phyloP scores from a whole-genome alignment of 2,888 invertebrate species.

The Sphaerophoria rueppellii region DNA sequence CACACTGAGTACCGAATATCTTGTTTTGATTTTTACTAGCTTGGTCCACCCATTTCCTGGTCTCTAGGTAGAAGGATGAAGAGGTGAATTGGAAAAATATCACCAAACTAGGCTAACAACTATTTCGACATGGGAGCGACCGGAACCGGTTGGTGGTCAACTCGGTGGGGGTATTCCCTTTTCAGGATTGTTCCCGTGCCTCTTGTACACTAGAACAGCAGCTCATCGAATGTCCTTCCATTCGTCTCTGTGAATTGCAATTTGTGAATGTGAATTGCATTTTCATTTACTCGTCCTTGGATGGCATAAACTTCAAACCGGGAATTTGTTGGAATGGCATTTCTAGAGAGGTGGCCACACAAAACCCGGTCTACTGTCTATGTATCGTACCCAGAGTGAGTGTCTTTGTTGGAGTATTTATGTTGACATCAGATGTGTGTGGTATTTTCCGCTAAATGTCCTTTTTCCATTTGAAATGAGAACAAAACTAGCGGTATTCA shows the following conservation, averaged over 20 bases:
- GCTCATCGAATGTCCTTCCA: conserved; percentile 61
- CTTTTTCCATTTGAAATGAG: conserved; percentile 12
- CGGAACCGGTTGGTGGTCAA: conserved; percentile 52
- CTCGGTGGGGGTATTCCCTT: neutral
- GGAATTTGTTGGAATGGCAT: conserved; percentile 66
- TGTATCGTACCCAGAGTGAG: neutral
- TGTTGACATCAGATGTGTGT: conserved; percentile 65
- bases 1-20: conserved; percentile 28
- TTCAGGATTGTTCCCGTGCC: neutral
- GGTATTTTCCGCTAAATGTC: conserved; percentile 55
- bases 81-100: conserved; percentile 51
- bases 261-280: conserved; percentile 73
- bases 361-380: conserved; percentile 4
- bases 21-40: neutral
- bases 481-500: neutral
- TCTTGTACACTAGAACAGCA: conserved; percentile 1
- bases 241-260: conserved; percentile 64
- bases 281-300: conserved; percentile 73
- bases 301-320: conserved; percentile 69
- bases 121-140: conserved; percentile 61
- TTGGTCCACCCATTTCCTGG: conserved; percentile 12
- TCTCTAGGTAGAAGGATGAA: neutral
- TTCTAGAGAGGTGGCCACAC: conserved; percentile 38
- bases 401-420: conserved; percentile 61
- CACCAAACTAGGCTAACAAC: conserved; percentile 71